Evolutionary conservation across 92 coral and sea anemone genomes (phyloP).

Genomic region (Actinernus sp.): DNA sequence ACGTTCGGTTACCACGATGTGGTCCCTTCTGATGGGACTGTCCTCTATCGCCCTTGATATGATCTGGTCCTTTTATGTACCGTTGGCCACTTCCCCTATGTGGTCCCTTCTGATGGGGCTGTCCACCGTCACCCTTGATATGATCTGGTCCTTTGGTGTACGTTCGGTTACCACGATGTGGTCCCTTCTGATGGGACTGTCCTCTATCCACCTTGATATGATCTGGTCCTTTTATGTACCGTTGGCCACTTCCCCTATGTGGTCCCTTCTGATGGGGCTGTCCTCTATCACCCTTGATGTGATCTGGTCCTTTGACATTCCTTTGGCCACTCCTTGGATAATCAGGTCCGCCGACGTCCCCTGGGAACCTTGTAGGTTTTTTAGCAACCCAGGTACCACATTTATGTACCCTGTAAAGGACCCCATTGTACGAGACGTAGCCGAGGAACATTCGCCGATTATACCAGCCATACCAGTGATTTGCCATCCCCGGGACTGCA

Average conservation of each 20-base stretch:
- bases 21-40: too few species aligned
- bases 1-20: too few species aligned
- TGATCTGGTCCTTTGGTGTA: too few species aligned
- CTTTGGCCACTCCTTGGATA: conserved; percentile 4
- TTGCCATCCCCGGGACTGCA: conserved; percentile 16
- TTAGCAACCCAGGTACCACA: conserved; percentile 4
- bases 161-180: too few species aligned
- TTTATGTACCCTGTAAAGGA: conserved; percentile 23
- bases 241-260: not conserved
- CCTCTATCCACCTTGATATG: not conserved
- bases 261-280: not conserved
- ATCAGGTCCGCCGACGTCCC: conserved; percentile 8
- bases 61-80: too few species aligned
- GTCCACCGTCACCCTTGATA: too few species aligned
- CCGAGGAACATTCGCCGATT: conserved; percentile 15
- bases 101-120: too few species aligned
- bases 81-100: too few species aligned
- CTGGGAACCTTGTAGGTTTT: not conserved
- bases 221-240: conserved; percentile 4
- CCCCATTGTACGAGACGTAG: conserved; percentile 20
- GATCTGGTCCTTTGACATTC: not conserved
- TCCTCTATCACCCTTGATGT: conserved; percentile 1
- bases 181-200: too few species aligned
- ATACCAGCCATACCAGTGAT: conserved; percentile 26
- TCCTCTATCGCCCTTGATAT: too few species aligned